These are phyloP conservation scores for Thaleichthys pacificus DNA, from an alignment of 2,797 vertebrate species.

Conservation along the genomic window DNA sequence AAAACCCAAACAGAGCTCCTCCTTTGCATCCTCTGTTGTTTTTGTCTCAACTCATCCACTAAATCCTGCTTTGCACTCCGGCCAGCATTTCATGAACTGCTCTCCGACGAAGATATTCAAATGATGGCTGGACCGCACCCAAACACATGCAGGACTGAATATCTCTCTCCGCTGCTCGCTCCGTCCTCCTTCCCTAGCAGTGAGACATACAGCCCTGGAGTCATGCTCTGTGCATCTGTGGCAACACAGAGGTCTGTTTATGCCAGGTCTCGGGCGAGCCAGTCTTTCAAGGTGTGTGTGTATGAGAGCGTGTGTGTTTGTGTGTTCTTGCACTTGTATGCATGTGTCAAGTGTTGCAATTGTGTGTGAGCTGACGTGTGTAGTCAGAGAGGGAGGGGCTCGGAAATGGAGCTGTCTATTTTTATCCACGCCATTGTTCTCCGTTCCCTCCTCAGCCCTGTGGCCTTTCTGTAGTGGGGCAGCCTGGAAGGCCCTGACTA, in stretches of 20 bases:
- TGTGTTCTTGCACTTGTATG: constrained; percentile 19
- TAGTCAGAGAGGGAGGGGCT: constrained; percentile 52
- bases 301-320: constrained; percentile 26
- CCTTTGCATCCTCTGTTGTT: background rate
- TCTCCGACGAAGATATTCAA: constrained; percentile 17
- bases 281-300: constrained; percentile 29
- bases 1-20: background rate
- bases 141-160: constrained; percentile 19
- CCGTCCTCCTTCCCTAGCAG: background rate
- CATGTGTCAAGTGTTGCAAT: constrained; percentile 40
- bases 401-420: constrained; percentile 58
- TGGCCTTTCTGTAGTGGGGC: background rate
- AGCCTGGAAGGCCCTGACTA: constrained; percentile 31
- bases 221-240: constrained; percentile 14
- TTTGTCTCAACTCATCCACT: constrained; percentile 3
- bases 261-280: constrained; percentile 26
- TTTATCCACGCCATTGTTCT: constrained; percentile 65
- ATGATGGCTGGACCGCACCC: constrained; percentile 9
- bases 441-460: constrained; percentile 20
- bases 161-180: constrained; percentile 2
- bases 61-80: constrained; percentile 23
- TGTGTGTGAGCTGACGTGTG: constrained; percentile 43
- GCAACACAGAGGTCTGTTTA: constrained; percentile 17
- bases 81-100: constrained; percentile 19
- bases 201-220: constrained; percentile 6